Conservation (phyloP, 2,888 invertebrate genomes). For the Caradrina kadenii region DNA sequence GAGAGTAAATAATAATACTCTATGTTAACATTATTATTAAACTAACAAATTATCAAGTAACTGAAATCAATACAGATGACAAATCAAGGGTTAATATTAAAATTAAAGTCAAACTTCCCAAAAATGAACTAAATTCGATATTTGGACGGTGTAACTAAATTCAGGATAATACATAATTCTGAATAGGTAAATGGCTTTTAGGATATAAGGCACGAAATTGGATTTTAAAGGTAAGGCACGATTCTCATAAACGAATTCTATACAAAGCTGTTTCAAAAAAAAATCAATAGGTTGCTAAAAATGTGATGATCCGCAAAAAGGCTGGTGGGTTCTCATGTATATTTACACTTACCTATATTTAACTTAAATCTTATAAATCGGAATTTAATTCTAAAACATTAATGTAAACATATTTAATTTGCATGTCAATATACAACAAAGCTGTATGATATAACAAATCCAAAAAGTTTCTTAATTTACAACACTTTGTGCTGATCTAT, state of each 20-base stretch:
- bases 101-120: background rate
- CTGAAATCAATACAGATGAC: slow-evolving; percentile 8
- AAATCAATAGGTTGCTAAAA: slow-evolving; percentile 51
- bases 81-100: slow-evolving; percentile 1
- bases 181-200: slow-evolving; percentile 22
- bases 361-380: slow-evolving; percentile 48
- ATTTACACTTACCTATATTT: slow-evolving; percentile 72
- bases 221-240: slow-evolving; percentile 68
- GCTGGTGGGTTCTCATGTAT: slow-evolving; percentile 80
- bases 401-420: slow-evolving; percentile 69
- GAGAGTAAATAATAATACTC: slow-evolving; percentile 63
- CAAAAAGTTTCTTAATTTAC: slow-evolving; percentile 71
- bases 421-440: slow-evolving; percentile 77
- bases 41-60: slow-evolving; percentile 28
- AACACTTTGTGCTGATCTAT: slow-evolving; percentile 84
- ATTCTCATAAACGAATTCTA: slow-evolving; percentile 55
- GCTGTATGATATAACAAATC: slow-evolving; percentile 66
- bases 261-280: slow-evolving; percentile 46
- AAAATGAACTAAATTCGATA: slow-evolving; percentile 7
- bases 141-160: slow-evolving; percentile 13
- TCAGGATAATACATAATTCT: slow-evolving; percentile 15
- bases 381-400: slow-evolving; percentile 60
- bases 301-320: slow-evolving; percentile 71
- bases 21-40: slow-evolving; percentile 36
- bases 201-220: slow-evolving; percentile 70